A percentile compares a stretch with the other conserved stretches of the same genome.
Conservation (phyloP, 2,797 vertebrate species). For the Octomys mimax region DNA sequence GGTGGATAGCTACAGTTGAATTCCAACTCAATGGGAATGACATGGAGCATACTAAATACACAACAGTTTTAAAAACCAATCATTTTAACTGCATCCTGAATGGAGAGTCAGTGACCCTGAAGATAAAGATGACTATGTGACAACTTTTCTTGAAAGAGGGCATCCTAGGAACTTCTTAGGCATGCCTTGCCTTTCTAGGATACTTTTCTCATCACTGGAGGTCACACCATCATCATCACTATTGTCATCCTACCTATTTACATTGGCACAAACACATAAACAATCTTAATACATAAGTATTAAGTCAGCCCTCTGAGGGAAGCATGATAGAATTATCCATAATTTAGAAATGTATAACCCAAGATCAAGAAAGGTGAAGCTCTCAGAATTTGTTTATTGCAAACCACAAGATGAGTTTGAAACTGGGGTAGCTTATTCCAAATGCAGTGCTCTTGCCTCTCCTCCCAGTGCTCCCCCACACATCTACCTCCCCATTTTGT, state of each 20-base stretch:
- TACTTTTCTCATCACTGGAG: too few species aligned
- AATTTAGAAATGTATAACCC: not conserved
- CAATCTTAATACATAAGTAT: not conserved
- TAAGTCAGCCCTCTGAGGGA: not conserved
- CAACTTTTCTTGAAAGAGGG: slow-evolving; percentile 15
- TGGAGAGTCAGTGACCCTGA: not conserved
- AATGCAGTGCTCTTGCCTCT: not conserved
- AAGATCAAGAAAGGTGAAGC: not conserved
- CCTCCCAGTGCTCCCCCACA: not conserved
- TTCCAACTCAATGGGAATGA: slow-evolving; percentile 54
- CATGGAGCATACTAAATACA: slow-evolving; percentile 46
- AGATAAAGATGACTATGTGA: slow-evolving; percentile 28
- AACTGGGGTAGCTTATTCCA: not conserved
- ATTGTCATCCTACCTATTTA: not conserved
- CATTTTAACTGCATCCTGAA: slow-evolving; percentile 47
- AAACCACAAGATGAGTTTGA: not conserved
- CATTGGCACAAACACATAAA: not conserved
- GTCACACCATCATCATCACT: not conserved
- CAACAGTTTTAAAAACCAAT: slow-evolving; percentile 68
- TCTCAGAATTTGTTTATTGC: slow-evolving; percentile 27
- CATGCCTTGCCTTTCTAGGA: too few species aligned
- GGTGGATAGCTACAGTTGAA: slow-evolving; percentile 41
- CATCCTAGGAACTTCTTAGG: not conserved
- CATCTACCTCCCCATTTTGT: not conserved
- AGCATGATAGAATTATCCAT: slow-evolving; percentile 15